Evolutionary conservation across 2,113 vertebrate genomes (phyloP), one percentile per base, ranked within the genome.

Genomic region (Pardalotus punctatus): DNA sequence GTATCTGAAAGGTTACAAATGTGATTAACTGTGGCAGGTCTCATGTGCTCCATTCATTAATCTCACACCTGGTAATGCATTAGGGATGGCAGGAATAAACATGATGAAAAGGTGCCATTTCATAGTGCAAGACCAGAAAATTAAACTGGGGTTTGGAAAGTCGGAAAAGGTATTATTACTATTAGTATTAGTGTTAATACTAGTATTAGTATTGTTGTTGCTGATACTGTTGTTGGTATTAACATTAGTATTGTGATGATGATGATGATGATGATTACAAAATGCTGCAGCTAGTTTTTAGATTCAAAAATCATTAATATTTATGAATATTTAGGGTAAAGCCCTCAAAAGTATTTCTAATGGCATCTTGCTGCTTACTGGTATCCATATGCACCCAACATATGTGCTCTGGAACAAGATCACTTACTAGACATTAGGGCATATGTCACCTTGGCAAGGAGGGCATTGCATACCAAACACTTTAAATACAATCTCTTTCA

Each of bases 1-100:
- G 70, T 81, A 81, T 95, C 93, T 97, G 96, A 97, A 97, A 97
- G 97, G 96, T 97, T 97, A 96, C 97, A 97, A 96, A 97, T 64
- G 70, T 97, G 94, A 98, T 97, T 97, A 97, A 96, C 92, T 91
- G 70, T 97, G 97, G 95, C 96, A 97, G 95, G 92, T 95, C 90
- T 96, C 96, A 92, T 96, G 95, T 97, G 96, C 67, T 97, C 61
- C 43, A 31, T 77, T 97, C 94, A 94, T 97, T 97, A 96, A 96
- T 97, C 91, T 97, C 89, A 81, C 90, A 92, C 93, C 95, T 96
- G 96, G 79, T 87, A 96, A 97, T 94, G 62, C 88, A 96, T 97
- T 96, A 88, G 89, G 67, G 82, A 97, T 95, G 94, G 66, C 97
- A 96, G 85, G 85, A 92, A 78, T 87, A 95, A 97, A 92, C 92